Conservation (phyloP, 2,888 invertebrate genomes). For the Oscheius sp. region DNA sequence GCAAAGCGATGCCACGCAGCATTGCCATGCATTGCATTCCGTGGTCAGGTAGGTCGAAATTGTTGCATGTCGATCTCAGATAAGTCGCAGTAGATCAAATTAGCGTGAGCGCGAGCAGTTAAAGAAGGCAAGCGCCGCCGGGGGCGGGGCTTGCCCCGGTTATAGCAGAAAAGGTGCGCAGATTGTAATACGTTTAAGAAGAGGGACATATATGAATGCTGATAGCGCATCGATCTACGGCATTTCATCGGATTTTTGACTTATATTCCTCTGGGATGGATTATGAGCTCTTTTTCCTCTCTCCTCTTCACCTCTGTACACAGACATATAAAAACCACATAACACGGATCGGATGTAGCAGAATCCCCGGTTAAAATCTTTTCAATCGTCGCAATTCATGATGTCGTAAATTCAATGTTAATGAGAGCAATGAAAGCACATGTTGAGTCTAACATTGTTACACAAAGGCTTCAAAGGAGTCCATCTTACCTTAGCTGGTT, state of each 20-base stretch:
- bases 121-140: conserved; percentile 28
- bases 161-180: conserved; percentile 31
- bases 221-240: conserved; percentile 27
- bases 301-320: conserved; percentile 7
- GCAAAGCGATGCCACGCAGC: conserved; percentile 59
- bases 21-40: conserved; percentile 50
- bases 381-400: background rate
- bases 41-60: conserved; percentile 26
- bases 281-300: too few species aligned
- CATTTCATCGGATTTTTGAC: conserved; percentile 9
- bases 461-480: background rate
- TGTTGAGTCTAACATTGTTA: background rate
- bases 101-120: conserved; percentile 31
- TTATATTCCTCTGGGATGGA: too few species aligned
- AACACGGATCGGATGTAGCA: conserved; percentile 18
- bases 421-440: conserved; percentile 25
- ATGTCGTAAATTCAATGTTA: conserved; percentile 24
- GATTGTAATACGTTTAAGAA: conserved; percentile 26
- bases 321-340: background rate
- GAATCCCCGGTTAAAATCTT: conserved; percentile 4
- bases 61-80: conserved; percentile 19
- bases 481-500: conserved; percentile 23
- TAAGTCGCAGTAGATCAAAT: conserved; percentile 26
- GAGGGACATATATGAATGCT: background rate
- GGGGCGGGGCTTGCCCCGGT: conserved; percentile 27